phyloP scores from a whole-genome alignment of 2,113 vertebrate species.

The Megalops atlanticus region DNA sequence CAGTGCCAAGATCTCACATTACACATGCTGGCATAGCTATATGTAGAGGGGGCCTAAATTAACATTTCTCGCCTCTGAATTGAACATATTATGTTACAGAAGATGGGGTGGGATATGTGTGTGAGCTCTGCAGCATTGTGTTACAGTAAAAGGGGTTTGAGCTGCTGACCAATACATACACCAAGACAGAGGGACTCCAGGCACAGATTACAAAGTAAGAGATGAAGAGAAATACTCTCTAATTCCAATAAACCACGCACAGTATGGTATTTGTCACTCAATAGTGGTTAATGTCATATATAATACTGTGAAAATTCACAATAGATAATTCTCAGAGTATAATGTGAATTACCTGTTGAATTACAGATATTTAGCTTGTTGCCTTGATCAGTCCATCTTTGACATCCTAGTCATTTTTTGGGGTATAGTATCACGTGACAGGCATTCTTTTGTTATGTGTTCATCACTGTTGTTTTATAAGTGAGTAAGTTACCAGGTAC shows the following conservation, averaged over 20 bases:
- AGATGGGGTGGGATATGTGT: neutral
- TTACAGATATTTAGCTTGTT: no score
- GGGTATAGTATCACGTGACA: no score
- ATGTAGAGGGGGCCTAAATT: neutral
- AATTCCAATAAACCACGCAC: neutral
- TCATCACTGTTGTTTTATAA: no score
- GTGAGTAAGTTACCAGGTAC: no score
- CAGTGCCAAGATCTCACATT: slow-evolving; percentile 3
- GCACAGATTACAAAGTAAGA: slow-evolving; percentile 85
- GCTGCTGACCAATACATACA: slow-evolving; percentile 78
- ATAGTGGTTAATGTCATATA: neutral
- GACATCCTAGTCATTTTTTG: no score
- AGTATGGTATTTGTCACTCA: no score
- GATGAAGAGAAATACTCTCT: neutral
- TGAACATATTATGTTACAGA: slow-evolving; percentile 8
- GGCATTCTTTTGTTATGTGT: no score
- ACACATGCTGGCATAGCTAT: slow-evolving; percentile 3
- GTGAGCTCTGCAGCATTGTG: neutral
- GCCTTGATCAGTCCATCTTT: no score
- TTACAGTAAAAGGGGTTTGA: slow-evolving; percentile 87
- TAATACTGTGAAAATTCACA: neutral
- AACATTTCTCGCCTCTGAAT: neutral
- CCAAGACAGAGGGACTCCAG: slow-evolving; percentile 82
- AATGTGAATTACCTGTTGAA: neutral
- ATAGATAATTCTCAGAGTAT: neutral